Evolutionary conservation across 2,888 invertebrate species (phyloP), one percentile per base, ranked within the genome.

Genomic region (Eristalinus sepulchralis): DNA sequence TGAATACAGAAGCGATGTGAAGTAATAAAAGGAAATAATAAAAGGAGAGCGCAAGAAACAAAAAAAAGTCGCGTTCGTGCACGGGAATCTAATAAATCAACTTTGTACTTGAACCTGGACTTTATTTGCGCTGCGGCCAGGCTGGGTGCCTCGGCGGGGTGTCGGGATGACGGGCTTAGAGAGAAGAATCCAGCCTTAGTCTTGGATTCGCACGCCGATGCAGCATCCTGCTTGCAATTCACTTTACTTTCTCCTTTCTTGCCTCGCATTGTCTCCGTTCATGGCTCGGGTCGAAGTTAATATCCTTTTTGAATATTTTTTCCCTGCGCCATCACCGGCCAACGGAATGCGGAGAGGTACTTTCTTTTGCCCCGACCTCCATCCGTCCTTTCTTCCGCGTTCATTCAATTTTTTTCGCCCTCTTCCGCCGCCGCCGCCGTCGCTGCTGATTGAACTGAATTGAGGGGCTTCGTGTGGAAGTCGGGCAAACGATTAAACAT

Each of bases 291-390:
- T 86, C 86, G 78, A 86, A 86, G 83, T 83, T 83, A 86, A 86
- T 86, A 86, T 86, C 86, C 86, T 86, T 86, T 86, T 86, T 75
- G 79, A 86, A 86, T 86, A 83, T 83, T 86, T 86, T 78, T 75
- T 68, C 73, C 79, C 71, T 36, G 62, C 70, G 68, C 22, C 20
- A 13, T 27, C 27, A 27, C 27, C 53, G 3, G 39, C 59, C 10
- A 5, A 2, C 71, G 76, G 76, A 81, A 82, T 72, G 68, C 63
- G 53, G 59, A 77, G 64, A 72, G 60, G 47, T 62, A 59, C 68
- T 72, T 53, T 70, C 71, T 66, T 60, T 76, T 31, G 31, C 59
- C 63, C 27, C n/a, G 17, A 2, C 60, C 27, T 20, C 17, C 17
- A 1, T 36, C 31, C n/a, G 1, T 27, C 34, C 31, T 55, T 62